Base-by-base conservation (phyloP, 2,888 invertebrate genomes). In the Cheilosia scutellata region DNA sequence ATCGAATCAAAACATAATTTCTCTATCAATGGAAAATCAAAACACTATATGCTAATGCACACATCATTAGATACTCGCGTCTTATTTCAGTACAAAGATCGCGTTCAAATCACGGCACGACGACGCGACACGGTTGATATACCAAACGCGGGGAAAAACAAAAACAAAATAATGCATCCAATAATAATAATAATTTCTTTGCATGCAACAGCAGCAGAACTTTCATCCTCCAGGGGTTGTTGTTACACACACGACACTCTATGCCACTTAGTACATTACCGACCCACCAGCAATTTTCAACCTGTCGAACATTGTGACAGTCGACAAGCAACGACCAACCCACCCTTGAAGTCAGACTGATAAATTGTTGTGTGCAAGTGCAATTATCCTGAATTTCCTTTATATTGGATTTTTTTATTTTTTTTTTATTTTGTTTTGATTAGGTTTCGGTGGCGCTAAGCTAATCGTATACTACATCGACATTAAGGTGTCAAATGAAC, bases 291-390 rank as follows among this genome's bases (percentile, higher is more conserved):
- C 71, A 62, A 65, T 79, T 68, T 62, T 33, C 31, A 75, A 58
- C 70, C 79, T 79, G 68, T 70, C 76, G 70, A 63, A 63, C 37
- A 57, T 40, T 55, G n/a, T 74, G 77, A 58, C 76, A 76, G 63
- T 63, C 20, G 31, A 65, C 65, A 60, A 42, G 20, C 16, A 57
- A 57, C 25, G 47, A 47, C 16, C 29, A 60, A 62, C 65, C 82
- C 60, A 71, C 78, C 82, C 82, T 78, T 49, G 7, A 37, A 47
- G 37, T 49, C 11, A 4, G 37, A 49, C 53, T 47, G 9, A 13
- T 29, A 44, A 63, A 40, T 58, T 53, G 42, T 60, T 37, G 53
- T 55, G 47, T 31, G 25, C 16, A 20, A 4, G 71, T 65, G 71
- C 65, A 82, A 77, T 65, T 66, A 66, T 78, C 72, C 55, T 71